phyloP scores from a whole-genome alignment of 2,888 invertebrate genomes.

The Polyommatus icarus region DNA sequence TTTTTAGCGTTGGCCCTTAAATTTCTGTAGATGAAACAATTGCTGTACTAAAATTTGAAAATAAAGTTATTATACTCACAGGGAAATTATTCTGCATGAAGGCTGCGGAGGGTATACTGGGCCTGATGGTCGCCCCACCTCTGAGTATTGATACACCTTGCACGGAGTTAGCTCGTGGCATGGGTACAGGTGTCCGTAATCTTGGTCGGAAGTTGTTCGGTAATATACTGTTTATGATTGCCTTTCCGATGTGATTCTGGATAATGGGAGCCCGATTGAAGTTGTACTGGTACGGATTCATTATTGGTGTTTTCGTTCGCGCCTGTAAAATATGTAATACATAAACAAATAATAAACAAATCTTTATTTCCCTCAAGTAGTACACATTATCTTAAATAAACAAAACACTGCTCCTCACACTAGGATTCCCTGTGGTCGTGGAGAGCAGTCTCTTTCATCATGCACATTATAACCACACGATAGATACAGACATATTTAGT shows the following conservation, averaged over 20 bases:
- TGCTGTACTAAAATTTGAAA: too few species aligned
- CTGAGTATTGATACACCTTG: slow-evolving; percentile 58
- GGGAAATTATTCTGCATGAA: slow-evolving; percentile 26
- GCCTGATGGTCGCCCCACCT: slow-evolving; percentile 82
- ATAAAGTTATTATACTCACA: slow-evolving; percentile 15
- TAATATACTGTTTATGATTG: slow-evolving; percentile 47
- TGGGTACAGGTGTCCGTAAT: slow-evolving; percentile 55
- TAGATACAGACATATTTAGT: too few species aligned
- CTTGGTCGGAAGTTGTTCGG: slow-evolving; percentile 51
- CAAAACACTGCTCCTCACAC: too few species aligned
- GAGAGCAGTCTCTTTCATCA: too few species aligned
- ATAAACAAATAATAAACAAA: too few species aligned
- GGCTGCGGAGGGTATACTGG: slow-evolving; percentile 78
- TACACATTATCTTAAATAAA: too few species aligned
- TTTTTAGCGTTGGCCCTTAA: too few species aligned
- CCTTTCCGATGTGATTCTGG: slow-evolving; percentile 54
- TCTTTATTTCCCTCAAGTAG: too few species aligned
- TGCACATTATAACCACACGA: too few species aligned
- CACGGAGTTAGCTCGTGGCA: slow-evolving; percentile 48
- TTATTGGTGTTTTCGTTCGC: slow-evolving; percentile 45
- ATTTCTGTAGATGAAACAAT: too few species aligned
- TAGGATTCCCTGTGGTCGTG: too few species aligned
- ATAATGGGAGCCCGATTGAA: slow-evolving; percentile 66
- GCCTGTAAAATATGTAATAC: neutral
- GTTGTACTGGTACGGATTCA: slow-evolving; percentile 59